Evolutionary conservation across 2,113 vertebrate genomes (phyloP).

Genomic region (crab-eating macaque (Macaca fascicularis)): DNA sequence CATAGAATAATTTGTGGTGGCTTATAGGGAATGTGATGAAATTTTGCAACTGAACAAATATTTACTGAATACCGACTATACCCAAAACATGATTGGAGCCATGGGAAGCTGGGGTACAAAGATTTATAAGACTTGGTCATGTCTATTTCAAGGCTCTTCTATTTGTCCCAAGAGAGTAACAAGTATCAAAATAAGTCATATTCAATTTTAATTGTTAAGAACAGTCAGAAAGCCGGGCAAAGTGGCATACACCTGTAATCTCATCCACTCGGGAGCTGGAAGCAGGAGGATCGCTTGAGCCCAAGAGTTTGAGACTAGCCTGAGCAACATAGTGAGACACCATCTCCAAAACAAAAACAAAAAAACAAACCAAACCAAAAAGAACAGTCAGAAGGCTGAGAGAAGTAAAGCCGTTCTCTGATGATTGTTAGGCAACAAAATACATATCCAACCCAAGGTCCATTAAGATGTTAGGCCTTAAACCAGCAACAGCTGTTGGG

Average conservation of each 20-base stretch:
- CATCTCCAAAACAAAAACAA: not conserved
- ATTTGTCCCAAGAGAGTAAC: not conserved
- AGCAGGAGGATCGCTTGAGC: not conserved
- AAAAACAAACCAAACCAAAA: not conserved
- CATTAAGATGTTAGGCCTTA: not conserved
- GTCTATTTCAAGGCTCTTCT: not conserved
- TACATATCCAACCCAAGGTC: not conserved
- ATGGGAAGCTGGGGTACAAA: not conserved
- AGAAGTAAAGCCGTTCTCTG: not conserved
- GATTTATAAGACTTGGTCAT: not conserved
- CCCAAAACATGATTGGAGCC: not conserved
- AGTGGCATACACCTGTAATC: not conserved
- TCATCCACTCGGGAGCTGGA: not conserved
- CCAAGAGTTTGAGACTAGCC: not conserved
- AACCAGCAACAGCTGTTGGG: not conserved
- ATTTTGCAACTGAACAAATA: not conserved
- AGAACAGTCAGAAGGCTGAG: not conserved
- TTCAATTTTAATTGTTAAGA: not conserved
- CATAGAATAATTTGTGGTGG: not conserved
- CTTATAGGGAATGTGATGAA: not conserved
- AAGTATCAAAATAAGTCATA: not conserved
- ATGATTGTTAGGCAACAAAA: not conserved
- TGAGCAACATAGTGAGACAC: not conserved
- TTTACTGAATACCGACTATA: not conserved
- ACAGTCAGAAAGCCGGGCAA: not conserved